These are phyloP conservation scores for Rhombomys opimus DNA, from an alignment of 2,113 vertebrate species.

Conservation along the genomic window DNA sequence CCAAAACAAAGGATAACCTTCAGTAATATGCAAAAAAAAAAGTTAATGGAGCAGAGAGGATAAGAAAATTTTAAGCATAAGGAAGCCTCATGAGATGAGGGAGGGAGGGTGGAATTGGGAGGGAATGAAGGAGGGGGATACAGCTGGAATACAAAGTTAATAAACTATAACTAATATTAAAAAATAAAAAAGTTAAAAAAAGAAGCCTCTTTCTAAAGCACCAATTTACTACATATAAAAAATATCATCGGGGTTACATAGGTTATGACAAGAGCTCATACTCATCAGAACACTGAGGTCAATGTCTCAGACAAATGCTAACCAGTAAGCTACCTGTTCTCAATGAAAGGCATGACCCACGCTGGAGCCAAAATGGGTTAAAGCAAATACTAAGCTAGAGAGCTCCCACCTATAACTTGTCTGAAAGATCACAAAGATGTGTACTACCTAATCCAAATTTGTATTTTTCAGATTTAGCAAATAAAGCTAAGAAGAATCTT, in stretches of 20 bases:
- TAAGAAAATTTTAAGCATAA: not conserved
- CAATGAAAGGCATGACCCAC: rapidly evolving
- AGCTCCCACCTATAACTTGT: not conserved
- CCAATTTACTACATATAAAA: not conserved
- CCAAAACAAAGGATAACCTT: not conserved
- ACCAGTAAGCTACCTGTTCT: not conserved
- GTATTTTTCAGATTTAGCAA: not conserved
- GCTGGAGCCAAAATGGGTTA: not conserved
- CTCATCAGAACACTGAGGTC: not conserved
- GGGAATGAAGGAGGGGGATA: too few relatives aligned
- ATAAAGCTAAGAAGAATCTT: not conserved
- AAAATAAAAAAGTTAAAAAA: not conserved
- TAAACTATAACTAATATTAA: too few relatives aligned
- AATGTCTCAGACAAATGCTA: not conserved
- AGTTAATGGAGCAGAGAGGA: not conserved
- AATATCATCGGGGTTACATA: not conserved
- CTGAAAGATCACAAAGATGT: not conserved
- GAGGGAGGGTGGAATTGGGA: too few relatives aligned
- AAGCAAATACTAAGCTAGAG: not conserved
- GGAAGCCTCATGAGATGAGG: not conserved
- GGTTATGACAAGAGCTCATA: not conserved
- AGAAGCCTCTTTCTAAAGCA: not conserved
- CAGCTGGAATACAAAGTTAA: too few relatives aligned
- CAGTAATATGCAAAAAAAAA: not conserved
- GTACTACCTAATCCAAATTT: not conserved